Evolutionary conservation across 2,888 invertebrate genomes (phyloP).

Genomic region (Eupithecia exiguata): DNA sequence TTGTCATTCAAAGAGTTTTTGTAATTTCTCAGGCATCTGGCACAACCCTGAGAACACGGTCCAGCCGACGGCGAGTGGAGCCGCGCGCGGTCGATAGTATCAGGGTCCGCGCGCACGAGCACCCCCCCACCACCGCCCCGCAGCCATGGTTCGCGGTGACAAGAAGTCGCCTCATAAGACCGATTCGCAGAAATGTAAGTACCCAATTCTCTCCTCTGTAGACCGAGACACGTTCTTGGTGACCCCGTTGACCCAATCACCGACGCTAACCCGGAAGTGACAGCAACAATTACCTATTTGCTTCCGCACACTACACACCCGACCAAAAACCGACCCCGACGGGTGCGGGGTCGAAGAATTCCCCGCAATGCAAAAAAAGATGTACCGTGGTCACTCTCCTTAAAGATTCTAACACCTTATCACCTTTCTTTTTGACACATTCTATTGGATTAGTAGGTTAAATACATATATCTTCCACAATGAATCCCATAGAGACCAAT

Average conservation of each 20-base stretch:
- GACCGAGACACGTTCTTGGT: no score
- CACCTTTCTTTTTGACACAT: not conserved
- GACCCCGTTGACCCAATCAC: no score
- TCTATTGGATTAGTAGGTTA: not conserved
- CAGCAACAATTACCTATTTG: no score
- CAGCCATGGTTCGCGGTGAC: constrained; percentile 80
- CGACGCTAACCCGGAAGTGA: no score
- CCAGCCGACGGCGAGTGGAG: constrained; percentile 68
- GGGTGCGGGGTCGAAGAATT: no score
- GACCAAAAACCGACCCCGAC: no score
- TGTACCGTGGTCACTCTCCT: not conserved
- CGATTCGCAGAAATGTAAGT: constrained; percentile 81
- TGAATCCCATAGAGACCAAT: not conserved
- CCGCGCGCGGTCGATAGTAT: constrained; percentile 79
- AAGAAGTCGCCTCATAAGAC: constrained; percentile 79
- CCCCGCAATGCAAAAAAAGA: not conserved
- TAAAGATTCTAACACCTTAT: not conserved
- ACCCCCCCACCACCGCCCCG: constrained; percentile 58
- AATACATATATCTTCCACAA: no score
- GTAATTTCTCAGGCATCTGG: constrained; percentile 70
- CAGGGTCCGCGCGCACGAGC: constrained; percentile 70
- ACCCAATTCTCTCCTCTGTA: not conserved
- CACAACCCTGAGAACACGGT: constrained; percentile 77
- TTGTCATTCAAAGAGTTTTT: not conserved
- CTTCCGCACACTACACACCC: no score